A percentile compares a stretch with the other conserved stretches of the same genome.
Conservation (phyloP, 1,140 invertebrate species). For the Philotrypesis tridentata region DNA sequence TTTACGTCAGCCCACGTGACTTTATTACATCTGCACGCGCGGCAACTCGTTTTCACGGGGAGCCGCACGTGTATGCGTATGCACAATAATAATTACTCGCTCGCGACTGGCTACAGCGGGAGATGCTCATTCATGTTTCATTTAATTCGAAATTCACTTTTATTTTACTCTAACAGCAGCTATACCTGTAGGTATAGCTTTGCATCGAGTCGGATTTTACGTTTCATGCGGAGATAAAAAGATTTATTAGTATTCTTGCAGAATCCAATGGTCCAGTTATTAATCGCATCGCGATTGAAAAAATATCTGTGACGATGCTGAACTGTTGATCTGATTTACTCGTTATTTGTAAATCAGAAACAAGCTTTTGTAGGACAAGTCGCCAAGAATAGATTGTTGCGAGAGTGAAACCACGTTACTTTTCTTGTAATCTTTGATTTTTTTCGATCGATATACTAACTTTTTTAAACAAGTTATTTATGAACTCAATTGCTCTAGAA, state of each 20-base stretch:
- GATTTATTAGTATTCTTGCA: neutral
- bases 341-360: neutral
- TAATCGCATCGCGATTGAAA: neutral
- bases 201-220: neutral
- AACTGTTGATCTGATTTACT: neutral
- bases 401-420: neutral
- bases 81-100: neutral
- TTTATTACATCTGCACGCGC: constrained; percentile 13
- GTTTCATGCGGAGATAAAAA: neutral
- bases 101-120: neutral
- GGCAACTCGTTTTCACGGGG: neutral
- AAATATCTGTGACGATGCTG: neutral
- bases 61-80: neutral
- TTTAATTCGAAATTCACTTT: constrained; percentile 18
- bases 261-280: constrained; percentile 24
- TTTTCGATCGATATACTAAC: no score
- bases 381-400: neutral
- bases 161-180: neutral
- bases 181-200: neutral
- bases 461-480: no score
- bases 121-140: constrained; percentile 36
- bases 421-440: no score
- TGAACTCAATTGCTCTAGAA: no score
- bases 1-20: neutral
- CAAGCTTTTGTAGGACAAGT: neutral